These are phyloP conservation scores for Orchestia grillus DNA, from an alignment of 1,140 invertebrate species.

Conservation along the genomic window DNA sequence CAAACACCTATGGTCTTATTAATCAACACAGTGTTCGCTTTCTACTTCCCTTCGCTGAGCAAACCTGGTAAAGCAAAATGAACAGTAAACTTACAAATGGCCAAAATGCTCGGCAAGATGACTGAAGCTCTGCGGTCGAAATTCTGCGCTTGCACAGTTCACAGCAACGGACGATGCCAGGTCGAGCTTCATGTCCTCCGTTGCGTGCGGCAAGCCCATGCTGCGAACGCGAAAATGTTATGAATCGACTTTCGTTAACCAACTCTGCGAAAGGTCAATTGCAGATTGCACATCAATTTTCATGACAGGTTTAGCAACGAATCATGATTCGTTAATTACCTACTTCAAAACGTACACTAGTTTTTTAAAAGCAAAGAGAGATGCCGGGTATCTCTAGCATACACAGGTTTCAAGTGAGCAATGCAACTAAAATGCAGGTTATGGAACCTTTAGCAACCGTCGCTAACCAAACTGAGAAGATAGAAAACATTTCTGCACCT, in stretches of 20 bases:
- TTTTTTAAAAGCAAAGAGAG: neutral
- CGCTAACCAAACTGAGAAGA: neutral
- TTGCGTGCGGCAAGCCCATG: neutral
- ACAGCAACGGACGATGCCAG: neutral
- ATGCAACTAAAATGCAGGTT: neutral
- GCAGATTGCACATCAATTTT: too few relatives aligned
- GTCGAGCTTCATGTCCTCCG: neutral
- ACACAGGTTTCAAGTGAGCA: neutral
- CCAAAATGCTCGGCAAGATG: slow-evolving; percentile 2
- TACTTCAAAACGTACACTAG: neutral
- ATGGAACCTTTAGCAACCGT: neutral
- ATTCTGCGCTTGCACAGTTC: neutral
- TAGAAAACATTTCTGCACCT: neutral
- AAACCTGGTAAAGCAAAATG: too few relatives aligned
- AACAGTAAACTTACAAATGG: neutral
- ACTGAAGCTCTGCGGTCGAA: slow-evolving; percentile 17
- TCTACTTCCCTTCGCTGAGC: too few relatives aligned
- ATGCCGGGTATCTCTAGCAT: too few relatives aligned
- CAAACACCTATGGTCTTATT: too few relatives aligned
- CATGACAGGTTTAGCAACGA: neutral
- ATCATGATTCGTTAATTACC: neutral
- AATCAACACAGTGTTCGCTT: too few relatives aligned
- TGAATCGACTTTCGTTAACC: neutral
- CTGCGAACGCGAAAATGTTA: neutral
- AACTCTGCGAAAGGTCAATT: too few relatives aligned